A percentile compares a stretch with the other conserved stretches of the same genome.
Conservation (phyloP, 2,797 vertebrate genomes). For the Echiichthys vipera region DNA sequence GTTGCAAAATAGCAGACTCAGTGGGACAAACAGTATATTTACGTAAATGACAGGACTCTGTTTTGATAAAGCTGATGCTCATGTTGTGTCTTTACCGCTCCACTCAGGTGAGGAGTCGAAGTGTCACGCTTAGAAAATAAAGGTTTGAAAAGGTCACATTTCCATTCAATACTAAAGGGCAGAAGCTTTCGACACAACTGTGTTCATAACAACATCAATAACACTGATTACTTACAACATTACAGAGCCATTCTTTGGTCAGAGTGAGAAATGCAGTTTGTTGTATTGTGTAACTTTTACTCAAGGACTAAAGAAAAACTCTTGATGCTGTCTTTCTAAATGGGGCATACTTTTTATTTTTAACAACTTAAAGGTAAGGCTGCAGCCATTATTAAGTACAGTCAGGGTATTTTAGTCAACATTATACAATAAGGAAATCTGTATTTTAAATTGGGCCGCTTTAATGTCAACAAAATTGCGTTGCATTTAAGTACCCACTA, state of each 20-base stretch:
- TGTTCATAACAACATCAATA: background rate
- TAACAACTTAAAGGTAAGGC: background rate
- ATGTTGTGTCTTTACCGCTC: no score
- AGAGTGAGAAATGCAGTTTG: background rate
- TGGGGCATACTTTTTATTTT: background rate
- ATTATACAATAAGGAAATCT: background rate
- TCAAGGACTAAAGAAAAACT: background rate
- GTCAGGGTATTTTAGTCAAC: background rate
- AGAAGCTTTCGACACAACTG: background rate
- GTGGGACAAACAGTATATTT: background rate
- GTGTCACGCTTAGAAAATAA: background rate
- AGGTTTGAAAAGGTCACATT: slow-evolving; percentile 12
- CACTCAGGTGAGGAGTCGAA: background rate
- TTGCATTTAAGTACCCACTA: background rate
- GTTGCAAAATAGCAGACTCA: background rate
- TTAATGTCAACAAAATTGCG: background rate
- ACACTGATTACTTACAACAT: background rate
- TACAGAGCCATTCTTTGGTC: background rate
- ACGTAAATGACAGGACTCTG: background rate
- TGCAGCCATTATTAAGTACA: background rate
- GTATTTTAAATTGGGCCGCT: no score
- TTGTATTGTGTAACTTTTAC: background rate
- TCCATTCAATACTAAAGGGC: background rate
- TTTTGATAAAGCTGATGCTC: background rate
- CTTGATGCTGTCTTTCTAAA: background rate